phyloP scores from a whole-genome alignment of 2,113 vertebrate species.

The Sinocyclocheilus anophthalmus region DNA sequence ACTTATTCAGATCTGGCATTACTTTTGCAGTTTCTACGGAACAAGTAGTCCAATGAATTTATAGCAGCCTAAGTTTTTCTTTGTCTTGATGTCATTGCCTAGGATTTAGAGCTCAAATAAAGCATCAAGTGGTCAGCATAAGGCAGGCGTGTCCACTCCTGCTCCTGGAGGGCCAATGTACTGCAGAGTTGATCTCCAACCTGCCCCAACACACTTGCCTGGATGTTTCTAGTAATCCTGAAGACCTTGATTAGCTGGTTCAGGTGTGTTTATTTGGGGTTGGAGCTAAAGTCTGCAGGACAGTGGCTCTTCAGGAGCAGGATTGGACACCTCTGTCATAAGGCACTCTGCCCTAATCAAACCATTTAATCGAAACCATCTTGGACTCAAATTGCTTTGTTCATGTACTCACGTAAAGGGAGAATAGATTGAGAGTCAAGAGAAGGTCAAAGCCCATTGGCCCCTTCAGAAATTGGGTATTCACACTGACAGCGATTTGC shows the following conservation, averaged over 20 bases:
- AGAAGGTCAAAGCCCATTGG: conserved; percentile 16
- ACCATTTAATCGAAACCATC: conserved; percentile 23
- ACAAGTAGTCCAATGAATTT: not conserved
- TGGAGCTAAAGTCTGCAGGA: not conserved
- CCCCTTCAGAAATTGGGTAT: not conserved
- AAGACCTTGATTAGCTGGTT: not conserved
- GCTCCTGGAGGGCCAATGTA: not conserved
- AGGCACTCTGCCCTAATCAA: conserved; percentile 74
- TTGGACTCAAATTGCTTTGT: conserved; percentile 55
- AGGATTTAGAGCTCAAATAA: conserved; percentile 28
- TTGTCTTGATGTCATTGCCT: conserved; percentile 22
- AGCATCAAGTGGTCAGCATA: conserved; percentile 53
- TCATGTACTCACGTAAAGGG: conserved; percentile 55
- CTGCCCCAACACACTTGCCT: not conserved
- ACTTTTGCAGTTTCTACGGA: conserved; percentile 13
- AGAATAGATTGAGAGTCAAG: conserved; percentile 38
- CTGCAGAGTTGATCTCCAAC: not conserved
- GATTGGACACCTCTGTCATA: conserved; percentile 54
- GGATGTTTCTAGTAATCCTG: not conserved
- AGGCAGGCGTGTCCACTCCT: not conserved
- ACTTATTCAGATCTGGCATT: not conserved
- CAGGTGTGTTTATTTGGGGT: not conserved
- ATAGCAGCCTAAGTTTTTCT: conserved; percentile 66
- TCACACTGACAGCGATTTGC: conserved; percentile 3
- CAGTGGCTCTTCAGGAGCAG: not conserved